Evolutionary conservation across 92 coral and sea anemone genomes (phyloP), one percentile per base, ranked within the genome.

Genomic region (Palythoa caribaeorum): DNA sequence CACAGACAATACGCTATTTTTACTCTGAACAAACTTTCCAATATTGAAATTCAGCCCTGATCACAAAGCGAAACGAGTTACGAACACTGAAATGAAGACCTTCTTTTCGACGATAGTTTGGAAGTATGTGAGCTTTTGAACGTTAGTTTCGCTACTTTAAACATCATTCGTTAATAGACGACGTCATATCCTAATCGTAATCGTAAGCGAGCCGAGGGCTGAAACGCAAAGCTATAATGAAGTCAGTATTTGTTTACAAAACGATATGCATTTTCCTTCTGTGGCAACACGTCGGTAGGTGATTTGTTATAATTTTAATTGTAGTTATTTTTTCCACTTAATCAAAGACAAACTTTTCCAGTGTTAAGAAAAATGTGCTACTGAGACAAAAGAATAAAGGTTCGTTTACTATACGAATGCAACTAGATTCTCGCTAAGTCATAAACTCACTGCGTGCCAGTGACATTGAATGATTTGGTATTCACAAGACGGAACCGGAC

Each of bases 251-350:
- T 77, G 68, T 77, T 77, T 77, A 35, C 39, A 59, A 38, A 55
- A 13, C 63, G 40, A 35, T 77, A 0, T 77, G 50, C 68, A 70
- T 70, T 35, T 70, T 70, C 75, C 83, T 77, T 68, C 38, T 77
- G 83, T 36, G 62, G 19, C 63, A 28, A n/a, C 83, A 54, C 54
- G 48, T 54, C n/a, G 66, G 83, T 77, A 77, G 20, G 83, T 77
- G 83, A 54, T 52, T 21, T 35, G 35, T 35, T 53, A 17, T 50
- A 60, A 48, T 28, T 47, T 76, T 2, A 9, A 17, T 50, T 71
- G 6, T 2, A 28, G 38, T 17, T 63, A 63, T 17, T 17, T 20
- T 63, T 17, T 17, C 70, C 36, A 10, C 20, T 17, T 8, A 1
- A 4, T 17, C 28, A n/a, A 1, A n/a, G 20, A 63, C 8, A 63